Conservation (phyloP, 2,113 vertebrate genomes). For the Spheniscus mendiculus region DNA sequence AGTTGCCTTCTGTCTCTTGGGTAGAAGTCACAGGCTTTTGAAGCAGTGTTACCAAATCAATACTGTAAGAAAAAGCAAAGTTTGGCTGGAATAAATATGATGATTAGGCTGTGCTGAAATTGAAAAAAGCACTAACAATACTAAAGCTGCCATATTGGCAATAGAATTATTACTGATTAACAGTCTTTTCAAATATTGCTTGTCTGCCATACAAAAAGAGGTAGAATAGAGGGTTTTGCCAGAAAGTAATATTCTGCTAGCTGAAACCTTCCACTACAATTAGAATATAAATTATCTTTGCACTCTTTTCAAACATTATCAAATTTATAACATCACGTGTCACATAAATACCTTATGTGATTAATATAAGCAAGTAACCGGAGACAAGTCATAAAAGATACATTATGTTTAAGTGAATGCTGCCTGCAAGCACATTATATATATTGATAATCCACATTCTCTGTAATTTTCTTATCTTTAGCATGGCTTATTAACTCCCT, state of each 20-base stretch:
- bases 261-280: not conserved
- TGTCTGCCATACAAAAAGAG: not conserved
- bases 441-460: not conserved
- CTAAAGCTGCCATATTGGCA: not conserved
- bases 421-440: not conserved
- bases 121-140: not conserved
- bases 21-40: slow-evolving; percentile 79
- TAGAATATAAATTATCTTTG: not conserved
- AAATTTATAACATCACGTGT: not conserved
- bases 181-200: not conserved
- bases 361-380: not conserved
- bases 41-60: slow-evolving; percentile 84
- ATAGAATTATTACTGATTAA: not conserved
- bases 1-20: slow-evolving; percentile 76
- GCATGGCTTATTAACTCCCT: not conserved
- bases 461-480: not conserved
- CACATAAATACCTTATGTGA: not conserved
- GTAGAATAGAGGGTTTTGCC: not conserved
- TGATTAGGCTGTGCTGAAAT: not conserved
- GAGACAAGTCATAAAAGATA: not conserved
- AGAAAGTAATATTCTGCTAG: not conserved
- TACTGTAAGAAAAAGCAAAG: slow-evolving; percentile 72
- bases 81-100: not conserved
- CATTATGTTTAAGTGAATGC: not conserved
- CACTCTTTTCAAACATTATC: not conserved